A percentile compares a stretch with the other conserved stretches of the same genome.
These are phyloP conservation scores for Halocynthia roretzi DNA, from an alignment of 23 tunicate genomes.

Conservation along the genomic window DNA sequence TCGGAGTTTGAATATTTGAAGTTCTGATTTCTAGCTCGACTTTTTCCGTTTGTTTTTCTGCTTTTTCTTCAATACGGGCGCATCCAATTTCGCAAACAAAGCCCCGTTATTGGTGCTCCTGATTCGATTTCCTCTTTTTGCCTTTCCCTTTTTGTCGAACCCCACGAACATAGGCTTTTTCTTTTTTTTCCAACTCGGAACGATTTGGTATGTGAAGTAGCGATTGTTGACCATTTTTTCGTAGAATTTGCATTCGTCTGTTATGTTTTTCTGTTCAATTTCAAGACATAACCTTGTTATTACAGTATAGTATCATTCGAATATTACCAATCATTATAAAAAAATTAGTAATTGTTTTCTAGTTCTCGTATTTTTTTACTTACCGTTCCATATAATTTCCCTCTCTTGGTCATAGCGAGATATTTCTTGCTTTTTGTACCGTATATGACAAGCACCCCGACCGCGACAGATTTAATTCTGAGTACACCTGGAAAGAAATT, in stretches of 20 bases:
- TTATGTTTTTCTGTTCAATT: conserved; percentile 48
- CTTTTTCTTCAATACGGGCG: conserved; percentile 4
- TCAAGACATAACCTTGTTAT: background rate
- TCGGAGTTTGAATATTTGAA: too few relatives aligned
- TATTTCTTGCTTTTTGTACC: conserved; percentile 31
- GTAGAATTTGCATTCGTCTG: conserved; percentile 38
- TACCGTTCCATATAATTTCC: conserved; percentile 46
- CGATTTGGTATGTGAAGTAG: conserved; percentile 36
- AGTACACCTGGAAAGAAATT: conserved; percentile 38
- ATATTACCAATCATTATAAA: conserved; percentile 1
- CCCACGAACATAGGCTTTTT: conserved; percentile 25
- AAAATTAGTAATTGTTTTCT: background rate
- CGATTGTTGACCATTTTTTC: conserved; percentile 35
- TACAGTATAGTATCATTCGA: background rate
- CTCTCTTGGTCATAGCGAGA: conserved; percentile 47
- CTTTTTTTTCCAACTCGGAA: conserved; percentile 1
- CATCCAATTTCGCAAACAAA: conserved; percentile 30
- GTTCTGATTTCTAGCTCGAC: too few relatives aligned
- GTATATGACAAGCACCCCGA: conserved; percentile 39
- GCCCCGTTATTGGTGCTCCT: conserved; percentile 44
- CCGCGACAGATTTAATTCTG: conserved; percentile 24
- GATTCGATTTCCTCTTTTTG: conserved; percentile 38
- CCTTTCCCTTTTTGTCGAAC: conserved; percentile 43
- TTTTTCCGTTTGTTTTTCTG: too few relatives aligned
- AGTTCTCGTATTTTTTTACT: conserved; percentile 5